A percentile compares a stretch with the other conserved stretches of the same genome.
These are phyloP conservation scores for Metalampra italica DNA, from an alignment of 2,888 invertebrate species.

Conservation along the genomic window DNA sequence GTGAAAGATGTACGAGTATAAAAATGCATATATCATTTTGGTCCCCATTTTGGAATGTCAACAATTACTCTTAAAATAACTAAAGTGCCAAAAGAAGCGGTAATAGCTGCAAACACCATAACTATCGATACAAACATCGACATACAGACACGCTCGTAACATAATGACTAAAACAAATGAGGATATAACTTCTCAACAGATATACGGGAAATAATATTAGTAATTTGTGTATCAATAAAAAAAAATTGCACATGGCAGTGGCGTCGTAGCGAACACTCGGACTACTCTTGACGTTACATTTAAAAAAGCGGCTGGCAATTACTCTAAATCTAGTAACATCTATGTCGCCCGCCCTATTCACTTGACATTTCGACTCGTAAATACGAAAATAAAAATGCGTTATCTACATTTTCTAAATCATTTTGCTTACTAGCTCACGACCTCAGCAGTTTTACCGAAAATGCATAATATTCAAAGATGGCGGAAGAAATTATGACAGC, in stretches of 20 bases:
- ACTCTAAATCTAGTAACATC: constrained; percentile 68
- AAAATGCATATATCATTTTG: constrained; percentile 40
- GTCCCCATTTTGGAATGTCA: constrained; percentile 73
- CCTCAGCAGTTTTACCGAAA: constrained; percentile 15
- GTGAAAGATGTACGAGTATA: constrained; percentile 8
- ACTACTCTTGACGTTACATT: constrained; percentile 51
- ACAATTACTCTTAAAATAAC: constrained; percentile 44
- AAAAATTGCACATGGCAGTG: constrained; percentile 76
- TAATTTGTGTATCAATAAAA: constrained; percentile 53
- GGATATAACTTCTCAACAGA: constrained; percentile 54
- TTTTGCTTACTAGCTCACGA: constrained; percentile 15
- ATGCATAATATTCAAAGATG: constrained; percentile 19
- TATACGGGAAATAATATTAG: constrained; percentile 51
- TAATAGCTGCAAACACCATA: constrained; percentile 52
- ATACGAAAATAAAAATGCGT: constrained; percentile 4
- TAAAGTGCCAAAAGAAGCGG: constrained; percentile 37
- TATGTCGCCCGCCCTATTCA: constrained; percentile 55
- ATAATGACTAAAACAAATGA: constrained; percentile 60
- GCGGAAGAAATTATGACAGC: constrained; percentile 19
- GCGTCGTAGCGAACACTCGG: constrained; percentile 69
- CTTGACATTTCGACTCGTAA: constrained; percentile 19
- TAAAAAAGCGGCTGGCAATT: constrained; percentile 75
- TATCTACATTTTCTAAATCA: constrained; percentile 19
- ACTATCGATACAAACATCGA: constrained; percentile 30
- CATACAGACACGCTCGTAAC: constrained; percentile 54